Evolutionary conservation across 1,140 invertebrate genomes (phyloP), one percentile per base, ranked within the genome.

Genomic region (Magallana gigas): DNA sequence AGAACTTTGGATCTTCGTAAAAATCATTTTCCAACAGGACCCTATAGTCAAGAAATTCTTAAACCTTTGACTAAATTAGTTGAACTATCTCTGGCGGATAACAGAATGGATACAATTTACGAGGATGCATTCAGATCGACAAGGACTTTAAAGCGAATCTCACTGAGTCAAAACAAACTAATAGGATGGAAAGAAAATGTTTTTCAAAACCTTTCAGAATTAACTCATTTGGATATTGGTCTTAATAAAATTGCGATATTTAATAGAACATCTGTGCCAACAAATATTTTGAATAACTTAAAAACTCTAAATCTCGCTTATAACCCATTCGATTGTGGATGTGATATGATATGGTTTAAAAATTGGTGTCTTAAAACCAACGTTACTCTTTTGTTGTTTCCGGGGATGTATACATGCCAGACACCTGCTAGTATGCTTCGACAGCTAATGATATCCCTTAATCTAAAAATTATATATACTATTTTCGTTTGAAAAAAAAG

Each of bases 11-110:
- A 85, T 16, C 48, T 85, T 3, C 68, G 12, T 64, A n/a, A 56
- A 64, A 85, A 85, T 56, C 59, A 57, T 57, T 57, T 85, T 68
- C 62, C 60, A 9, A 62, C 59, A 85, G 64, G 64, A n/a, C 8
- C n/a, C 8, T 48, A 48, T 71, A 36, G 23, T 8, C 36, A 57
- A 16, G 18, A n/a, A 60, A 5, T 85, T 23, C 23, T 85, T 8
- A 48, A 68, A 3, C 84, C 84, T 18, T 23, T 85, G 23, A 14
- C 11, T 9, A 71, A 85, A 56, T 64, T 85, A 56, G 16, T 8
- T 11, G 7, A 16, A 12, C 36, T 85, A 12, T 18, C 16, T 9
- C 29, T 85, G 6, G 11, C n/a, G 18, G n/a, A n/a, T 14, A 83
- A 16, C 18, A 57, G 57, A 83, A 57, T 83, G 57, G 14, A 83